These are phyloP conservation scores for Pempheris klunzingeri DNA, from an alignment of 2,797 vertebrate species.

Conservation along the genomic window DNA sequence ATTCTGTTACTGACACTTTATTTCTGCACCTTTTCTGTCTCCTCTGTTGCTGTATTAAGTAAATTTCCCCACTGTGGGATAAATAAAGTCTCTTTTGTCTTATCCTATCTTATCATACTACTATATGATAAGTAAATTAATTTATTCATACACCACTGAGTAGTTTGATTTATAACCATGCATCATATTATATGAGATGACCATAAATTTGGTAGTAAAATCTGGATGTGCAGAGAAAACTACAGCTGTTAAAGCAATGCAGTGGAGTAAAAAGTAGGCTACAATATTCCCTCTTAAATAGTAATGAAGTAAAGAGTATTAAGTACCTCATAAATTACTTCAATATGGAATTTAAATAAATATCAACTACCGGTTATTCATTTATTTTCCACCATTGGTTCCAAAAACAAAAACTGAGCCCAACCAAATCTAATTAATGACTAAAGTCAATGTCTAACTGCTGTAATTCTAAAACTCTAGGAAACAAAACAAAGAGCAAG, in stretches of 20 bases:
- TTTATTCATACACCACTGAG: background rate
- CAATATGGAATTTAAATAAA: background rate
- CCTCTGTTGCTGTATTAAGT: no score
- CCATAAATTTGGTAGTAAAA: background rate
- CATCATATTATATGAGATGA: background rate
- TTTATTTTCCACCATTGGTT: background rate
- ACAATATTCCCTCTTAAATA: background rate
- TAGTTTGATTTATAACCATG: no score
- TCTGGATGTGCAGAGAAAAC: background rate
- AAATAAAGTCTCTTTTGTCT: no score
- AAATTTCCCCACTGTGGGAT: no score
- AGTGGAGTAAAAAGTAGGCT: background rate
- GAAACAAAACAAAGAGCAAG: conserved; percentile 12
- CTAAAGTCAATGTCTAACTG: background rate
- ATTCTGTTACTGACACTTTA: no score
- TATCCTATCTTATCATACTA: no score
- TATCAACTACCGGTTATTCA: background rate
- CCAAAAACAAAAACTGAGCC: background rate
- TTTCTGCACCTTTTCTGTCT: no score
- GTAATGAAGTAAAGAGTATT: background rate
- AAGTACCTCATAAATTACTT: background rate
- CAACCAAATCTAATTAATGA: background rate
- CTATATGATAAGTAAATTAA: no score
- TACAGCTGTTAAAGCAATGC: background rate
- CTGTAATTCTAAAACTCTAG: background rate